These are phyloP conservation scores for Paedocypris sp. DNA, from an alignment of 2,113 vertebrate genomes.

Conservation along the genomic window DNA sequence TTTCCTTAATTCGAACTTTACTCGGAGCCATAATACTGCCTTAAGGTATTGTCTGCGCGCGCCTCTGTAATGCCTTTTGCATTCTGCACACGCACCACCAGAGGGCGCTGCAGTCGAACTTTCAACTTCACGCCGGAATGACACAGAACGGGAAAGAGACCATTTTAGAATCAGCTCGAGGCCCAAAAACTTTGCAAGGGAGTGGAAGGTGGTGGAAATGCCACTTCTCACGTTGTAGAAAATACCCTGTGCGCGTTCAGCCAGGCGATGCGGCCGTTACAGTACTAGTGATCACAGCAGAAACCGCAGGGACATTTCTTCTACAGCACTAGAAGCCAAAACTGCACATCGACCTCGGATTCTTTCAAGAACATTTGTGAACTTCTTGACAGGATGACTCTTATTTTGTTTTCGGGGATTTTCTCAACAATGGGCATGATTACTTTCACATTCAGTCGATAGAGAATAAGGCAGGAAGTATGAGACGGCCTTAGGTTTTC, in stretches of 20 bases:
- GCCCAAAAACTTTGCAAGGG: not conserved
- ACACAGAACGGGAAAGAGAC: not conserved
- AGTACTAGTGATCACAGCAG: constrained; percentile 30
- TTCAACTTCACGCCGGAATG: not conserved
- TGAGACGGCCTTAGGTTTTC: not conserved
- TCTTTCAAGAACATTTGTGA: not conserved
- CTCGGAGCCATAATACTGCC: not conserved
- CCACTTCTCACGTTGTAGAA: too few species aligned
- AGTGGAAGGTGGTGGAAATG: too few species aligned
- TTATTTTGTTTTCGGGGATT: not conserved
- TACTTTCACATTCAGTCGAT: not conserved
- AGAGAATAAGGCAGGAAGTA: not conserved
- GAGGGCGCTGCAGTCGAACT: not conserved
- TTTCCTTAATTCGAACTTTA: too few species aligned
- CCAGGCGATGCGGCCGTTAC: constrained; percentile 6
- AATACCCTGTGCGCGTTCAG: constrained; percentile 33
- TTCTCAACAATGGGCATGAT: not conserved
- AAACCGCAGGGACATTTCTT: not conserved
- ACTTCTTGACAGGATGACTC: not conserved
- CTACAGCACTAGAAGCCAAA: not conserved
- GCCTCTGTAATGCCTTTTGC: not conserved
- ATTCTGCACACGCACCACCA: constrained; percentile 15
- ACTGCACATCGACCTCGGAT: not conserved
- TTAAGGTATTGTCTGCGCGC: not conserved
- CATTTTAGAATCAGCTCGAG: constrained; percentile 5